Percentiles rank a stretch among this genome's conserved stretches.
Conservation (phyloP, 2,888 invertebrate genomes). For the Andrena fulva region DNA sequence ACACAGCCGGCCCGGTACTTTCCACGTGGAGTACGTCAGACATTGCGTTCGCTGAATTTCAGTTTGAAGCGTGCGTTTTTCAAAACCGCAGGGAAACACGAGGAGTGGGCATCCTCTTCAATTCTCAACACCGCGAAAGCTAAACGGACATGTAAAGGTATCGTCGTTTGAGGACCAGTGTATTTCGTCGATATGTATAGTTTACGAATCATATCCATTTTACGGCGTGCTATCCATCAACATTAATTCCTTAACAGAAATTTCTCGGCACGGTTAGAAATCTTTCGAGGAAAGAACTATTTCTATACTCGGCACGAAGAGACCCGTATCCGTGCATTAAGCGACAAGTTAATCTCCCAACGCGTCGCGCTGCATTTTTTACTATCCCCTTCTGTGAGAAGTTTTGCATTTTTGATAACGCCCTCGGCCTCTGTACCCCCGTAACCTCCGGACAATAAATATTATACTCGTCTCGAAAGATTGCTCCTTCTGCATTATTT, state of each 20-base stretch:
- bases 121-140: too few relatives aligned
- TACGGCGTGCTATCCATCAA: too few relatives aligned
- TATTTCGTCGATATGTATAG: too few relatives aligned
- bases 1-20: background rate
- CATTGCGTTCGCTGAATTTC: slow-evolving; percentile 4
- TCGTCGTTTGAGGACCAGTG: too few relatives aligned
- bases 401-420: slow-evolving; percentile 19
- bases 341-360: slow-evolving; percentile 16
- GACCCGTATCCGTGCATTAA: background rate
- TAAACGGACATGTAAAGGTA: too few relatives aligned
- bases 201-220: too few relatives aligned
- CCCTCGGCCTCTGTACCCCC: background rate
- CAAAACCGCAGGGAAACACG: background rate
- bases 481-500: slow-evolving; percentile 25
- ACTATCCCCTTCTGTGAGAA: background rate
- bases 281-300: background rate
- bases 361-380: slow-evolving; percentile 5
- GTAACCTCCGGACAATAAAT: slow-evolving; percentile 14
- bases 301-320: background rate
- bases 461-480: slow-evolving; percentile 23
- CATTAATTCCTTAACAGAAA: too few relatives aligned
- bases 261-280: background rate
- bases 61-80: background rate
- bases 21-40: slow-evolving; percentile 2
- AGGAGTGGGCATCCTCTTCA: too few relatives aligned